Conservation (phyloP, 2,797 vertebrate genomes). For the Alauda arvensis region DNA sequence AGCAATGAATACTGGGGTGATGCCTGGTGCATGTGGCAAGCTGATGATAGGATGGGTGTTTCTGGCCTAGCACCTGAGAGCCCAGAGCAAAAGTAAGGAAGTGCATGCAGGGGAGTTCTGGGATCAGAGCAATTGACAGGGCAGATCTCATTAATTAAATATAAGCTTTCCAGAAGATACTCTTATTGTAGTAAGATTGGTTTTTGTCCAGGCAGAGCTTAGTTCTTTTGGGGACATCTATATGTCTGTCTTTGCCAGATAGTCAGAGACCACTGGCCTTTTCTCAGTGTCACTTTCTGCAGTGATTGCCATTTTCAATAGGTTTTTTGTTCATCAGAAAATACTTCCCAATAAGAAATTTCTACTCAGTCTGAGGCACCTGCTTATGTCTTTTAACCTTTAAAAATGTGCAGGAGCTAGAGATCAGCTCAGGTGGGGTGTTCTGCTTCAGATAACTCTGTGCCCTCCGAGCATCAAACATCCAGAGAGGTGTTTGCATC, state of each 20-base stretch:
- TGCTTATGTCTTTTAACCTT: not conserved
- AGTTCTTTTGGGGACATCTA: not conserved
- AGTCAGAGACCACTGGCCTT: not conserved
- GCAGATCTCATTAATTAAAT: not conserved
- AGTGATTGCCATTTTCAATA: not conserved
- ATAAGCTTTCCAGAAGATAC: not conserved
- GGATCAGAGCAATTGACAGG: not conserved
- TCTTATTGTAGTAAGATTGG: not conserved
- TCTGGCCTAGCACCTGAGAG: not conserved
- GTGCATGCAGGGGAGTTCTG: not conserved
- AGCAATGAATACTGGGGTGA: not conserved
- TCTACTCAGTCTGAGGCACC: not conserved
- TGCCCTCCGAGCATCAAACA: not conserved
- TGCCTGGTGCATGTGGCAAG: not conserved
- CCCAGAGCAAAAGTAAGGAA: not conserved
- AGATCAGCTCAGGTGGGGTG: not conserved
- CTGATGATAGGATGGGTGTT: not conserved
- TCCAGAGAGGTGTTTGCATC: not conserved
- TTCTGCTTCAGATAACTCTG: not conserved
- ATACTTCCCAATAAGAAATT: not conserved
- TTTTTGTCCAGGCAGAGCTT: not conserved
- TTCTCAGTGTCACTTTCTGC: not conserved
- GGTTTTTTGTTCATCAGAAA: not conserved
- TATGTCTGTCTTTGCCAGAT: not conserved
- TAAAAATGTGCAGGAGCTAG: not conserved